Percentiles rank a stretch among this genome's conserved stretches.
phyloP scores from a whole-genome alignment of 2,797 vertebrate genomes.

The Myiotriccus ornatus region DNA sequence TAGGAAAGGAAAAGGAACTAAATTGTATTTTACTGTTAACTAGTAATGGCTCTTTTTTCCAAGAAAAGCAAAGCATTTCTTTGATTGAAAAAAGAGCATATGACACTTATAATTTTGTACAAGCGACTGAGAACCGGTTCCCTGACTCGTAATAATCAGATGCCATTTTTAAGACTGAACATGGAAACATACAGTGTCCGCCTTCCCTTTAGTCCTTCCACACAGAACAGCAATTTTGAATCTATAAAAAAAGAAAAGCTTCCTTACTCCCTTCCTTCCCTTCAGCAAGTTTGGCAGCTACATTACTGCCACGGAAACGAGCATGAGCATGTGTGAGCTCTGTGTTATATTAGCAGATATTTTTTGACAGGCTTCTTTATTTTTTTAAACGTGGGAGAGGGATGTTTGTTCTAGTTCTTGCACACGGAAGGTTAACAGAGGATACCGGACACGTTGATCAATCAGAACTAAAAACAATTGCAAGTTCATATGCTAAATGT shows the following conservation, averaged over 20 bases:
- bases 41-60: neutral
- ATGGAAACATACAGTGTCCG: neutral
- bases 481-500: neutral
- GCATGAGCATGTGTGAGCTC: neutral
- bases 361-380: constrained; percentile 20
- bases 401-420: neutral
- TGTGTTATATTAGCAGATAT: neutral
- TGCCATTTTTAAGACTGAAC: neutral
- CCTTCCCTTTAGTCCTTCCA: neutral
- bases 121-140: neutral
- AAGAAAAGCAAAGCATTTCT: neutral
- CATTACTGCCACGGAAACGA: neutral
- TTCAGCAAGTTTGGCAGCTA: constrained; percentile 5
- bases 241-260: neutral
- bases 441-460: constrained; percentile 6
- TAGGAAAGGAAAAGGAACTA: neutral
- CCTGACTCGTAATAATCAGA: neutral
- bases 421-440: neutral
- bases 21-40: neutral
- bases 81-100: constrained; percentile 1
- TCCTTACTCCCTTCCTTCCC: neutral
- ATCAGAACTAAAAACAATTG: constrained; percentile 35
- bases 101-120: neutral
- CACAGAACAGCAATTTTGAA: neutral
- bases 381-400: neutral